These are phyloP conservation scores for Melikaiella ostensackeni DNA, from an alignment of 2,888 invertebrate species.

Conservation along the genomic window DNA sequence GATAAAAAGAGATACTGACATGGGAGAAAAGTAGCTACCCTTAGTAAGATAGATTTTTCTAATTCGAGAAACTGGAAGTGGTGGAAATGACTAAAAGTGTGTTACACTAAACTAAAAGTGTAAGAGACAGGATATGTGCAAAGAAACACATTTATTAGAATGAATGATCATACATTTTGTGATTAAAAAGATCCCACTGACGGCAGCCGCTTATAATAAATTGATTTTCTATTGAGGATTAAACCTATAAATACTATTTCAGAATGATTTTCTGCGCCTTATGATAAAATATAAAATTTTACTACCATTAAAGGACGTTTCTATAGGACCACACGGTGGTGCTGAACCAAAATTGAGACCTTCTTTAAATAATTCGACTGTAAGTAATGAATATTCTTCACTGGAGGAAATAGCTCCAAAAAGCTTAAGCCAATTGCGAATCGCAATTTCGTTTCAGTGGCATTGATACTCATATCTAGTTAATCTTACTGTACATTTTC, in stretches of 20 bases:
- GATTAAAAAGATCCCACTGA: constrained; percentile 3
- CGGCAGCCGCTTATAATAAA: not conserved
- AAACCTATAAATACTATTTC: not conserved
- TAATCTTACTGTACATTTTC: no score
- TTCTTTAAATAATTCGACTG: no score
- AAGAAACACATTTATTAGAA: not conserved
- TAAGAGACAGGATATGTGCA: constrained; percentile 20
- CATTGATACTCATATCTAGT: no score
- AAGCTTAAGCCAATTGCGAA: no score
- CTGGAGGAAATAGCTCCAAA: no score
- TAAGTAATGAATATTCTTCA: no score
- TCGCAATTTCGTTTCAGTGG: no score
- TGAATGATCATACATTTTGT: constrained; percentile 7
- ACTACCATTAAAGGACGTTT: no score
- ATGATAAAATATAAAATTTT: not conserved
- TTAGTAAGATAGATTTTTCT: not conserved
- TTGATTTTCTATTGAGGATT: not conserved
- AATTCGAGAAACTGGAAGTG: not conserved
- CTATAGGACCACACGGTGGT: no score
- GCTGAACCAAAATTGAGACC: no score
- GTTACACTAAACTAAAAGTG: constrained; percentile 31
- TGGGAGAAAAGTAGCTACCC: not conserved
- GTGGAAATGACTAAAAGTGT: not conserved
- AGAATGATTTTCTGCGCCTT: no score
- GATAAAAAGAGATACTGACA: not conserved